Base-by-base conservation (phyloP, 2,113 vertebrate genomes). In the Pungitius pungitius region DNA sequence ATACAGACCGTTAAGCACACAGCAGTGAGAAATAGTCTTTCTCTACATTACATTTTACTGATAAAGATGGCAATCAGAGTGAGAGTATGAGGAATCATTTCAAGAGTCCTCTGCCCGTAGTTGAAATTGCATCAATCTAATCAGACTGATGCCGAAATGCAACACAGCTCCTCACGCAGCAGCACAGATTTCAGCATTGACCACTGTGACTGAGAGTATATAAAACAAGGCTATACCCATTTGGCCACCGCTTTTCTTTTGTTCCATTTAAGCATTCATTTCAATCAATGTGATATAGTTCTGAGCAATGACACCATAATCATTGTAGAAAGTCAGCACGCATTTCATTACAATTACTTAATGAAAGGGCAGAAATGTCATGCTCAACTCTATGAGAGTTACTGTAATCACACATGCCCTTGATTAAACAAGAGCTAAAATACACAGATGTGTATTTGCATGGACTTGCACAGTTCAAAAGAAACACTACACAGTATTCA, bases 121-220 rank as follows among this genome's bases (percentile, higher is more conserved):
- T 40, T 67, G n/a, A 75, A 74, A 59, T 40, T 30, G 74, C 33
- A 63, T 75, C 24, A 66, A 70, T 43, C 24, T 49, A 58, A 77
- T 49, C 43, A 27, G 35, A 56, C 14, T 61, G 18, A 51, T 42
- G 6, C 45, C 39, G 33, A 51, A 69, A 26, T 65, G 47, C 2
- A 56, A 62, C 40, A 35, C 22, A 24, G 24, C n/a, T 60, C 57
- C 27, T 58, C 8, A 8, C 11, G 10, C 7, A 60, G 30, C 2
- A 12, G 65, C 64, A 42, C 49, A 52, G 51, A 55, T 49, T 42
- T 43, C 24, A 62, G 27, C 1, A 57, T 26, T 1, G 10, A 24
- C 30, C 35, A 56, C 39, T 62, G n/a, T 59, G 39, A 78, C 8
- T 64, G 61, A 49, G 33, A 67, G 27, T 64, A 67, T 67, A 15